phyloP scores from a whole-genome alignment of 2,888 invertebrate species.

The Unio pictorum region DNA sequence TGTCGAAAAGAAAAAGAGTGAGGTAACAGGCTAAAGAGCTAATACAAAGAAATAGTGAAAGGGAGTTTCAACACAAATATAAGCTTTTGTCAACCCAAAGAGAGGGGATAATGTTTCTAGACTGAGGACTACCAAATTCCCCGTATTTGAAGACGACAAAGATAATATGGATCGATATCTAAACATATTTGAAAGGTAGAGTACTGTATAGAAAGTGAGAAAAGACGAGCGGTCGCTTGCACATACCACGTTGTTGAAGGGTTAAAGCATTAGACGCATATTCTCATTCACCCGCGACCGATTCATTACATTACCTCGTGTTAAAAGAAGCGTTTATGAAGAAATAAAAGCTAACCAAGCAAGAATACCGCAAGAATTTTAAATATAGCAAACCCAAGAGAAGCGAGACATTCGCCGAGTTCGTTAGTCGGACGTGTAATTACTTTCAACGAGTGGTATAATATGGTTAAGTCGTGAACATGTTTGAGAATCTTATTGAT shows the following conservation, averaged over 20 bases:
- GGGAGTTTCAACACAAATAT: too few species aligned
- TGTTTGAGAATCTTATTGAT: too few species aligned
- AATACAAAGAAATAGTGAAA: too few species aligned
- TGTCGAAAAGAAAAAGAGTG: too few species aligned
- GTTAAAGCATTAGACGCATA: background rate
- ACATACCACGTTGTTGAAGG: background rate
- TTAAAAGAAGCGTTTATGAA: background rate
- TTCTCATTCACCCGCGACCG: background rate
- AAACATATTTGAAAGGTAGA: background rate
- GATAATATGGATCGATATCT: constrained; percentile 1
- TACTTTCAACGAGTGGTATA: background rate
- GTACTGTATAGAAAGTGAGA: background rate
- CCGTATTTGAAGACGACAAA: background rate
- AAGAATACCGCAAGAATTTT: background rate
- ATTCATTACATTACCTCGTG: background rate
- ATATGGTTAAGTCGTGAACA: too few species aligned
- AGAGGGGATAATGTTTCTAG: too few species aligned
- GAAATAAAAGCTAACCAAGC: background rate
- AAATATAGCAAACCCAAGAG: background rate
- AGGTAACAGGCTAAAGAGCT: too few species aligned
- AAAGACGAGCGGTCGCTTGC: background rate
- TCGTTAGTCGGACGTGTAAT: background rate
- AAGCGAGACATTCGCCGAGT: constrained; percentile 1
- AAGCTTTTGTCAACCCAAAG: too few species aligned
- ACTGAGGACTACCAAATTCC: background rate